Conservation (phyloP, 2,797 vertebrate genomes). For the Orestias chungarensis region DNA sequence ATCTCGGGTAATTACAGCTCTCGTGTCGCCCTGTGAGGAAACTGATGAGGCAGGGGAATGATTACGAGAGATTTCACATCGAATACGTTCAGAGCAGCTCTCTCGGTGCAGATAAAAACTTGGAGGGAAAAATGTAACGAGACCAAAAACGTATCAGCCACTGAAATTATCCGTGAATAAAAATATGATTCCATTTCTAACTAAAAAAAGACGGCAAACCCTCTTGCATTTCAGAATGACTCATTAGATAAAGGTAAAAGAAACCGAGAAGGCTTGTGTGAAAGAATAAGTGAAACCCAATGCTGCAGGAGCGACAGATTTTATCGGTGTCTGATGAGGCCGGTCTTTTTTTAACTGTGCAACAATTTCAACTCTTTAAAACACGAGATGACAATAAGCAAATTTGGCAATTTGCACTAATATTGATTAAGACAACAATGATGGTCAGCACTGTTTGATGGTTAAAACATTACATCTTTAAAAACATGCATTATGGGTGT, state of each 20-base stretch:
- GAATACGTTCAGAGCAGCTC: neutral
- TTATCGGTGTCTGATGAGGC: too few species aligned
- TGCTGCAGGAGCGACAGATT: too few species aligned
- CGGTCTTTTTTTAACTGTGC: too few species aligned
- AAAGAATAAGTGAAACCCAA: neutral
- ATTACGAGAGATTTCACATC: constrained; percentile 38
- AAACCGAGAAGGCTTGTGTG: too few species aligned
- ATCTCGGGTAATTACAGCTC: constrained; percentile 56
- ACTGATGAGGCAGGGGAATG: constrained; percentile 22
- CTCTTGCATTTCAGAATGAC: neutral
- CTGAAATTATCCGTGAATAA: neutral
- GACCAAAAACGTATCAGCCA: neutral
- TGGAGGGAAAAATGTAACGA: neutral
- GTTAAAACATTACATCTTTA: too few species aligned
- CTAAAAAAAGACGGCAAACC: neutral
- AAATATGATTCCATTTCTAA: neutral
- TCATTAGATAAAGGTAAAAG: neutral
- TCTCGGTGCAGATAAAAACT: constrained; percentile 30
- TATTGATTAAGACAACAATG: too few species aligned
- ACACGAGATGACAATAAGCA: too few species aligned
- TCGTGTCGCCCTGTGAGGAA: constrained; percentile 28
- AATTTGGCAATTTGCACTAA: too few species aligned
- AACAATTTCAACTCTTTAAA: too few species aligned
- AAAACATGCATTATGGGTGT: too few species aligned
- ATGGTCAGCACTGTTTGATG: too few species aligned